Percentiles rank a stretch among this genome's conserved stretches.
phyloP scores from a whole-genome alignment of 2,888 invertebrate species.

The Molanna angustata region DNA sequence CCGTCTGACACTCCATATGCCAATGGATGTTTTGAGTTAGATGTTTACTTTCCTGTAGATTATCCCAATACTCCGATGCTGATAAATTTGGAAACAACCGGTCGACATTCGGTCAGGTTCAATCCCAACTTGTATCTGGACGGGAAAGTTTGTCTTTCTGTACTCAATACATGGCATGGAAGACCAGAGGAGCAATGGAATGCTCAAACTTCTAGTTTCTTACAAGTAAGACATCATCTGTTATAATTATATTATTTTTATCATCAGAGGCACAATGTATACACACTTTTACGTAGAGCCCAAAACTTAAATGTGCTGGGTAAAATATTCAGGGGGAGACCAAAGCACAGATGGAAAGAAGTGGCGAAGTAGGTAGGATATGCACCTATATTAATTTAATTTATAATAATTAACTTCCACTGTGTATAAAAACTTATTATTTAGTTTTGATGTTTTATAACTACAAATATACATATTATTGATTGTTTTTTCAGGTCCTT shows the following conservation, averaged over 20 bases:
- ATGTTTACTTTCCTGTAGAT: conserved; percentile 85
- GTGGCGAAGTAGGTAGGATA: too few species aligned
- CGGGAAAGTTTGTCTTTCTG: conserved; percentile 92
- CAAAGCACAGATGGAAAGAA: too few species aligned
- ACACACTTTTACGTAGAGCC: too few species aligned
- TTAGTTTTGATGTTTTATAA: too few species aligned
- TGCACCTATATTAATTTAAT: too few species aligned
- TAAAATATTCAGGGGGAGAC: too few species aligned
- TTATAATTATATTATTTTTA: too few species aligned
- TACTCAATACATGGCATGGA: conserved; percentile 96
- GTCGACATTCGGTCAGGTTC: conserved; percentile 83
- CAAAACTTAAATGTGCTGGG: too few species aligned
- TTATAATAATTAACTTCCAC: too few species aligned
- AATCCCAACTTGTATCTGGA: conserved; percentile 94
- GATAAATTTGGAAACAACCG: conserved; percentile 88
- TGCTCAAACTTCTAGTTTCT: conserved; percentile 90
- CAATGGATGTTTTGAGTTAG: conserved; percentile 88
- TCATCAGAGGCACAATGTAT: too few species aligned
- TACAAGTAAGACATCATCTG: conserved; percentile 68
- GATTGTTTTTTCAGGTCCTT: conserved; percentile 60
- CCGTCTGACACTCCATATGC: conserved; percentile 91
- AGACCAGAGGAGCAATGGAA: conserved; percentile 97
- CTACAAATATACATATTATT: too few species aligned
- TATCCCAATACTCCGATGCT: conserved; percentile 84
- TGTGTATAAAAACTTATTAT: too few species aligned